phyloP scores from a whole-genome alignment of 2,797 vertebrate species.

The Hirundo rustica region DNA sequence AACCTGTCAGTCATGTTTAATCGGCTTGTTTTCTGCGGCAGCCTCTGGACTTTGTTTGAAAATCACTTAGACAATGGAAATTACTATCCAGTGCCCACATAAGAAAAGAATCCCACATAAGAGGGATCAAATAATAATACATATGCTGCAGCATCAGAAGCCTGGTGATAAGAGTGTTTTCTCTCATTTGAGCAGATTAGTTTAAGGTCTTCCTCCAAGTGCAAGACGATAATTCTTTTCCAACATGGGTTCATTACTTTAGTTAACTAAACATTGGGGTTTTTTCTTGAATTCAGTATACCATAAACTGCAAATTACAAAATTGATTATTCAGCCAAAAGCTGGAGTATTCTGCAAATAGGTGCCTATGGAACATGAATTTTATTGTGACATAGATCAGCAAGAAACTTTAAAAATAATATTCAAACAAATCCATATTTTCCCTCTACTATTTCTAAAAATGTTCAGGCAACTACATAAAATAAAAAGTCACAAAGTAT shows the following conservation, averaged over 20 bases:
- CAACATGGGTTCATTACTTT: background rate
- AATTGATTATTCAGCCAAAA: background rate
- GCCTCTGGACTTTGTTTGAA: background rate
- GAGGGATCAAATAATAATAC: background rate
- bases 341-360: background rate
- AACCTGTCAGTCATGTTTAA: slow-evolving; percentile 2
- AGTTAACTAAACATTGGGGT: background rate
- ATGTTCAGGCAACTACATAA: background rate
- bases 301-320: background rate
- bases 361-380: background rate
- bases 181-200: background rate
- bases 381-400: background rate
- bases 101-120: background rate
- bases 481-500: background rate
- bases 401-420: background rate
- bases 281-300: background rate
- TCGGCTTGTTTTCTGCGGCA: background rate
- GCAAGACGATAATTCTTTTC: background rate
- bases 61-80: background rate
- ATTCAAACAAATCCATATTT: background rate
- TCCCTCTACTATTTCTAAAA: background rate
- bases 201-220: background rate
- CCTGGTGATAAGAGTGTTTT: background rate
- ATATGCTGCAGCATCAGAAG: background rate
- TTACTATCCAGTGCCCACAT: background rate